These are phyloP conservation scores for Leucophenga varia DNA, from an alignment of 1,140 invertebrate genomes.

Conservation along the genomic window DNA sequence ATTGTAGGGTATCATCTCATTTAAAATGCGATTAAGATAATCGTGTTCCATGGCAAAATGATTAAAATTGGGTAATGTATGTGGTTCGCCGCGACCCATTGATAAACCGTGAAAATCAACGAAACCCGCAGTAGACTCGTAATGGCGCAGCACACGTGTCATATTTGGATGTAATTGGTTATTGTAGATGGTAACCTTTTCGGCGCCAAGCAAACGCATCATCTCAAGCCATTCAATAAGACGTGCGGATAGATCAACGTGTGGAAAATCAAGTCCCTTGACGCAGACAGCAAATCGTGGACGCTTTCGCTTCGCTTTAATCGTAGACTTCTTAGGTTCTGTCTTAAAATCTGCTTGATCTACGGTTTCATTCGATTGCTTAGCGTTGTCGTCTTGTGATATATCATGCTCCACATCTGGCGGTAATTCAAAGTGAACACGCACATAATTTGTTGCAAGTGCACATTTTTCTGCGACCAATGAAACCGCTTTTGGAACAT, in stretches of 20 bases:
- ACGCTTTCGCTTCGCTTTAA: not conserved
- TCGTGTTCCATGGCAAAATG: constrained; percentile 56
- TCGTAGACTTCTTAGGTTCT: no score
- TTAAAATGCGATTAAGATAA: constrained; percentile 58
- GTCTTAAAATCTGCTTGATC: no score
- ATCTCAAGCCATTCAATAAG: constrained; percentile 94
- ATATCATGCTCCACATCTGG: constrained; percentile 31
- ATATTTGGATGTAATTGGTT: constrained; percentile 87
- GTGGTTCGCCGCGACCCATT: constrained; percentile 64
- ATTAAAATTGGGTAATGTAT: constrained; percentile 63
- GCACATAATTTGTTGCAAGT: constrained; percentile 76
- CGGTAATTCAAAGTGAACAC: constrained; percentile 71
- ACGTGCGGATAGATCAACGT: constrained; percentile 83
- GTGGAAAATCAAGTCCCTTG: constrained; percentile 86
- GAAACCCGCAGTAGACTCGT: constrained; percentile 36
- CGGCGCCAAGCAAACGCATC: constrained; percentile 81
- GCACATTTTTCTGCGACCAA: constrained; percentile 76
- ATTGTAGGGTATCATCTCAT: constrained; percentile 82
- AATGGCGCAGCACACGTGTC: constrained; percentile 70
- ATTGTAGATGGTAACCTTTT: constrained; percentile 89
- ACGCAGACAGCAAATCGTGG: constrained; percentile 89
- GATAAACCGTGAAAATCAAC: constrained; percentile 71
- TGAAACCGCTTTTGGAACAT: constrained; percentile 79
- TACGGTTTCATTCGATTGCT: no score
- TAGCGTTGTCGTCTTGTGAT: no score